A percentile compares a stretch with the other conserved stretches of the same genome.
Conservation (phyloP, 2,888 invertebrate species). For the Ctena decussata region DNA sequence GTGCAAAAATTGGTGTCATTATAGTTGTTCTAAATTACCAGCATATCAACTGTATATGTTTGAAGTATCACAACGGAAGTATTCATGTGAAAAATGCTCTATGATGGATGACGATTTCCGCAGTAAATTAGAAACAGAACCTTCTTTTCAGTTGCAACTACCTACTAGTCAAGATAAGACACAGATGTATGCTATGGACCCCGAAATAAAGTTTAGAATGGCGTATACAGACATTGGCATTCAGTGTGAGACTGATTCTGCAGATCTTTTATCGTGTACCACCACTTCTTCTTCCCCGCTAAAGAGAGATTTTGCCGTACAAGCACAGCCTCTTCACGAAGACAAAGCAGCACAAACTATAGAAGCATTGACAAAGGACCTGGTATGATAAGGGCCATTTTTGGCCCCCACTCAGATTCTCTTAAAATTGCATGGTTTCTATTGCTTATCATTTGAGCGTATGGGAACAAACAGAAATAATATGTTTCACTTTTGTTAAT, state of each 20-base stretch:
- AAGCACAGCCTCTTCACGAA: background rate
- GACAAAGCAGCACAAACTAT: background rate
- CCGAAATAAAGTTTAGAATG: no score
- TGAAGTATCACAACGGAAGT: background rate
- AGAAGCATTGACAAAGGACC: background rate
- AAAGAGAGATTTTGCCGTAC: background rate
- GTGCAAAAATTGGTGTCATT: background rate
- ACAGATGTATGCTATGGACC: background rate
- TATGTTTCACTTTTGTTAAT: no score
- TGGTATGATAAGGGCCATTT: no score
- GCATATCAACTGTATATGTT: background rate
- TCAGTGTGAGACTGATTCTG: background rate
- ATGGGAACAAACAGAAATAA: no score
- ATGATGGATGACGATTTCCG: background rate
- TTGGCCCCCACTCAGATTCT: no score
- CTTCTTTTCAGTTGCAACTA: no score
- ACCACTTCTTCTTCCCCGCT: no score
- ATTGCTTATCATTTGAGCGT: no score
- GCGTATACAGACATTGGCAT: background rate
- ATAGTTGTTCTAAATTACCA: background rate
- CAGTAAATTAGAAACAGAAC: background rate
- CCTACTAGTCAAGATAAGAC: background rate
- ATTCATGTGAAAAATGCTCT: background rate
- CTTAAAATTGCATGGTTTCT: no score
- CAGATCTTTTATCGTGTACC: no score